Evolutionary conservation across 2,888 invertebrate genomes (phyloP), one percentile per base, ranked within the genome.

Genomic region (Andrena fulva): DNA sequence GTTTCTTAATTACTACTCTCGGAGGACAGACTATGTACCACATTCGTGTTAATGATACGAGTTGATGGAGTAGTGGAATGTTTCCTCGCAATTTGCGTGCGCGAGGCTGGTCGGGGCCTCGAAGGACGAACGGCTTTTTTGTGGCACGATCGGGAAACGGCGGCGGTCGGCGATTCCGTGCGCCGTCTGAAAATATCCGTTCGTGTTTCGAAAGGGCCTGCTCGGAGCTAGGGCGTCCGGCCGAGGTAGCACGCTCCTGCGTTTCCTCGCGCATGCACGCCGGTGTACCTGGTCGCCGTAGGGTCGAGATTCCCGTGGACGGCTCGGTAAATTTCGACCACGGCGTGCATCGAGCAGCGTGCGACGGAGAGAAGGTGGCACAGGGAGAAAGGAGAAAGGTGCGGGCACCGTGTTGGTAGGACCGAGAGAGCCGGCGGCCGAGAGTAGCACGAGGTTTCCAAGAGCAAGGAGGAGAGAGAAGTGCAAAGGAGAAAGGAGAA

Each of bases 211-310:
- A 29, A 52, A 52, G 16, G 24, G 52, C 0, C 4, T 3, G 20
- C 0, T 1, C 5, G 48, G 5, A 48, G 27, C 20, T 24, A 2
- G 84, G 78, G 84, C 2, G 31, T 78, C 6, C 4, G 6, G 4
- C 5, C 0, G 6, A 7, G 4, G 2, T n/a, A 33, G 60, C 70
- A 82, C 88, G 82, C 27, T 60, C 42, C 84, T 88, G 88, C 16
- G 10, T 56, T 52, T 35, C 24, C 60, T 76, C 71, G 88, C 88
- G 90, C 89, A 88, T 86, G 84, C 67, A 85, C 89, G 54, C 77
- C 83, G 70, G 84, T 76, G 82, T 77, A n/a, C 66, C n/a, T 4
- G 20, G 16, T 27, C 60, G 62, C 7, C 27, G 56, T 81, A 82
- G 29, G 63, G 77, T 24, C 52, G 83, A 72, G 42, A 78, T 80